phyloP scores from a whole-genome alignment of 2,797 vertebrate genomes.

The Acanthornis magna region DNA sequence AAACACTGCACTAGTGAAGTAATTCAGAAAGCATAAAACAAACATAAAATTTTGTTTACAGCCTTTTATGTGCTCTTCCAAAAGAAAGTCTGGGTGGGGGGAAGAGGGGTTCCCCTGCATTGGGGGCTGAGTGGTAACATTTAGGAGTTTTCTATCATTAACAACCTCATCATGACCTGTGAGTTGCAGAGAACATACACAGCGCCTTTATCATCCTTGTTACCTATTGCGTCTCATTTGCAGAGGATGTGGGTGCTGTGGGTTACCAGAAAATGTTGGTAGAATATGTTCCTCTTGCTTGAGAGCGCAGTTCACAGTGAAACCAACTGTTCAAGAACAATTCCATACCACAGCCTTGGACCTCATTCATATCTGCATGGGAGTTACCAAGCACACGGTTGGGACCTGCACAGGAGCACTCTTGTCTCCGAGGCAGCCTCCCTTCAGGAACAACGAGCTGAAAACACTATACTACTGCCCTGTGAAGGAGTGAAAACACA shows the following conservation, averaged over 20 bases:
- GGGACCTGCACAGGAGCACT: background rate
- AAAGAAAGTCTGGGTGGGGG: background rate
- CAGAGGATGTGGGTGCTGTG: constrained; percentile 61
- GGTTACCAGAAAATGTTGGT: constrained; percentile 42
- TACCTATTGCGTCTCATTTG: constrained; percentile 1
- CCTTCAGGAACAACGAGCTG: background rate
- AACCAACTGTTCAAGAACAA: background rate
- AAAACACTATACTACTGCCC: background rate
- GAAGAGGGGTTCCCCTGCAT: background rate
- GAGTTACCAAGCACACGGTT: accelerated
- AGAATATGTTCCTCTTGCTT: constrained; percentile 9
- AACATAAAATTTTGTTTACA: background rate
- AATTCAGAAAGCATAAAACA: background rate
- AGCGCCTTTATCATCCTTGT: background rate
- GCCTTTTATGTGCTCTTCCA: background rate
- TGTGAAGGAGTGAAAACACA: background rate
- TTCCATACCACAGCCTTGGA: background rate
- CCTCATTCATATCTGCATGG: background rate
- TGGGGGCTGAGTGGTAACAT: background rate
- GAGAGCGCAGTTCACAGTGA: background rate
- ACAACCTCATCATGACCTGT: background rate
- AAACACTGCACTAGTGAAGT: background rate
- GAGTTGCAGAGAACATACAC: background rate
- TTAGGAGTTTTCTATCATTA: background rate
- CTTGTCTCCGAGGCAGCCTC: accelerated